Evolutionary conservation across 2,888 invertebrate species (phyloP), one percentile per base, ranked within the genome.

Genomic region (Synergus umbraculus): DNA sequence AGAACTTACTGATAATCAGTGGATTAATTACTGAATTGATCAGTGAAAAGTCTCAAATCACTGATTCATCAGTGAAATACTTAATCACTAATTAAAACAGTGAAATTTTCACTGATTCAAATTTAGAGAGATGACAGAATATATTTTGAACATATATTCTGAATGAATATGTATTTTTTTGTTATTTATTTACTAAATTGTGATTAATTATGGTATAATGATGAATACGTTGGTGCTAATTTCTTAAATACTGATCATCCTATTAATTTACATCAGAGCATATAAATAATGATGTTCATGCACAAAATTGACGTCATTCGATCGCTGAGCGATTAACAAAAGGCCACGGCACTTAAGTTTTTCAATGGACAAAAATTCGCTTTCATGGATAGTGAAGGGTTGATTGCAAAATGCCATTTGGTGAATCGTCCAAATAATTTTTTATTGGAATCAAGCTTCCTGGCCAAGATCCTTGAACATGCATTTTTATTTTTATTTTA

Each of bases 381-480:
- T 69, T 46, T 69, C 29, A 22, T 46, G 8, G 7, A 5, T 8
- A 22, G 22, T 54, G 54, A n/a, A 54, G n/a, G n/a, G n/a, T n/a
- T 69, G 49, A 69, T 49, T 49, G 10, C 46, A 69, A 69, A 12
- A 46, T 12, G 10, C 8, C 2, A 46, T 46, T 69, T 22, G 67
- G 9, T 46, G 46, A 46, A 22, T 46, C 44, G 37, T 49, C 37
- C 4, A 46, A 69, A 49, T 69, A n/a, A 54, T 10, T 29, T 29
- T 29, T 29, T 2, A 29, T 29, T 73, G n/a, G 9, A 22, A 69
- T 9, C 46, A 29, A 37, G n/a, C 73, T 73, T 73, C 54, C 73
- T 54, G 73, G 54, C 18, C n/a, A 73, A 4, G 8, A 54, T n/a
- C 54, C 73, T 54, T 41, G 54, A 73, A 73, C 73, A 73, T 58